Evolutionary conservation across 2,888 invertebrate species (phyloP), one percentile per base, ranked within the genome.

Genomic region (Cyaniris semiargus): DNA sequence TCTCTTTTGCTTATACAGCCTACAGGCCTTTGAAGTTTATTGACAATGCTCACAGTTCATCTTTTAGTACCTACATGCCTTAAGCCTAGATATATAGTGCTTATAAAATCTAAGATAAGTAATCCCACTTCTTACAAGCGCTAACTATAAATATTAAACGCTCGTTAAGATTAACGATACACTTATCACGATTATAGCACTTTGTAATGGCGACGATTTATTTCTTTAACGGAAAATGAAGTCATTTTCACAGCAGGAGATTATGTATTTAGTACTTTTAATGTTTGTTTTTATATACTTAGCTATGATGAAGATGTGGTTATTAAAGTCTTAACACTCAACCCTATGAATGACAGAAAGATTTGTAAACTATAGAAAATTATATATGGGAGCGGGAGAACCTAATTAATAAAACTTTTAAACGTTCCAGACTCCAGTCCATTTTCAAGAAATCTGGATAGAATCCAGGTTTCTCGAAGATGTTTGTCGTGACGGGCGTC

Each of bases 151-250:
- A 38, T 34, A 70, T n/a, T 21, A 70, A 70, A 70, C 31, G 15
- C 34, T 71, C n/a, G 38, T 71, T 71, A 8, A 38, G 71, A 71
- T 71, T 38, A 71, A 8, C 66, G 34, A n/a, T 10, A n/a, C 13
- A 71, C 38, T 38, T 71, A 71, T 38, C 71, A 7, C n/a, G 71
- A 71, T 71, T 71, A 38, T 71, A 71, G 38, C 71, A n/a, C 71
- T 13, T 8, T 71, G 34, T 38, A 71, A 71, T 38, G 71, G 21
- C 34, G 34, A 71, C 21, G n/a, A 71, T 38, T 38, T 38, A 71
- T 71, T 71, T 66, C 27, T 66, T 66, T 27, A 31, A 38, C 71
- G 31, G 70, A 70, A 70, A 15, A 71, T 38, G 38, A 71, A 71
- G 71, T 38, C 34, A 71, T 71, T 71, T 71, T 38, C 38, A 8